phyloP scores from a whole-genome alignment of 2,113 vertebrate species.

The Bufo gargarizans region DNA sequence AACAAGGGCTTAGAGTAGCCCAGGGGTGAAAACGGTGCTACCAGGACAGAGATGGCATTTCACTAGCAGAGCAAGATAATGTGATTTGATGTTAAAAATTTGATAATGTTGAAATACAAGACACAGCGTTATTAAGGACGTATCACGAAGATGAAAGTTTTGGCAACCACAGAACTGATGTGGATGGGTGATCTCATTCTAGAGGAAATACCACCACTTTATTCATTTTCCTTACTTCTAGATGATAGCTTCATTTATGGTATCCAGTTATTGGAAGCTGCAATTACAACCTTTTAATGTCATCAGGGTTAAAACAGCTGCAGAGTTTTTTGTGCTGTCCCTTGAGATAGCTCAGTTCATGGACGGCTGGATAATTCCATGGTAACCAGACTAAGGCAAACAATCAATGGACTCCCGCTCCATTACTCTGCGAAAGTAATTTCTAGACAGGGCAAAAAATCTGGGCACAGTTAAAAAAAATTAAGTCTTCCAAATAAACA shows the following conservation, averaged over 20 bases:
- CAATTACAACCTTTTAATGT: background rate
- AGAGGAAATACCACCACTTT: too few relatives aligned
- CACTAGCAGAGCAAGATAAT: too few relatives aligned
- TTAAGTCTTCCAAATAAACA: constrained; percentile 74
- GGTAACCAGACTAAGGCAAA: constrained; percentile 81
- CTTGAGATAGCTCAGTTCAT: constrained; percentile 69
- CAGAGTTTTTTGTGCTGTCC: constrained; percentile 67
- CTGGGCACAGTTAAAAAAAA: constrained; percentile 73
- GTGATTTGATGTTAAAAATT: too few relatives aligned
- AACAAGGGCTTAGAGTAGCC: too few relatives aligned
- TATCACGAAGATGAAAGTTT: too few relatives aligned
- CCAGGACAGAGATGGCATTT: too few relatives aligned
- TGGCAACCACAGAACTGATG: too few relatives aligned
- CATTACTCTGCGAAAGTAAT: constrained; percentile 76
- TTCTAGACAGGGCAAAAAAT: constrained; percentile 70
- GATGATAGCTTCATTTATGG: background rate
- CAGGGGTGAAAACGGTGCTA: too few relatives aligned
- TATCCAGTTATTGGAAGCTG: background rate
- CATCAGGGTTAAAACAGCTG: constrained; percentile 67
- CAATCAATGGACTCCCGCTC: constrained; percentile 70
- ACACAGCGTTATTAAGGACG: too few relatives aligned
- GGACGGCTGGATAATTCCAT: constrained; percentile 75
- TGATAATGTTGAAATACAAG: too few relatives aligned
- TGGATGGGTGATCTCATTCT: too few relatives aligned
- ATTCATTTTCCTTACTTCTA: background rate